phyloP scores from a whole-genome alignment of 2,888 invertebrate species.

The Syrphus vitripennis region DNA sequence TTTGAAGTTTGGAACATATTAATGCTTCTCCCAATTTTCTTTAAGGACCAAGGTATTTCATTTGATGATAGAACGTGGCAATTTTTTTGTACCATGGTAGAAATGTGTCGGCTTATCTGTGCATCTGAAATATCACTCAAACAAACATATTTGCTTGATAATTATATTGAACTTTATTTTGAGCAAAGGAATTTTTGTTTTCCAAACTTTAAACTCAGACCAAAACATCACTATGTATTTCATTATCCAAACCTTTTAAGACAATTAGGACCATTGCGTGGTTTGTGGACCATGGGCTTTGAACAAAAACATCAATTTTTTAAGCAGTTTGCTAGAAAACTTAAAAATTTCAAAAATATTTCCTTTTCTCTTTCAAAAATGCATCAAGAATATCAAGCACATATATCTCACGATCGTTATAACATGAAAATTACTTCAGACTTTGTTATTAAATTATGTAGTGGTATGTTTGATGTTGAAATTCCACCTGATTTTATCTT shows the following conservation, averaged over 20 bases:
- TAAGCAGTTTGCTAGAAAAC: constrained; percentile 35
- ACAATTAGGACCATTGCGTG: constrained; percentile 52
- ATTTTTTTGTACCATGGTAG: constrained; percentile 31
- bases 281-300: constrained; percentile 55
- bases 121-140: constrained; percentile 35
- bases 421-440: constrained; percentile 31
- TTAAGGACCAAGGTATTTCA: constrained; percentile 19
- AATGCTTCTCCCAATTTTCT: constrained; percentile 49
- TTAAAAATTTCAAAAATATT: constrained; percentile 45
- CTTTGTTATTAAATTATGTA: neutral
- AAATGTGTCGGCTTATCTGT: constrained; percentile 60
- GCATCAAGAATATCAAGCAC: constrained; percentile 40
- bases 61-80: constrained; percentile 48
- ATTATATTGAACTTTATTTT: constrained; percentile 54
- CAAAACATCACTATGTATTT: constrained; percentile 59
- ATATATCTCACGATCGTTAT: constrained; percentile 33
- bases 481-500: constrained; percentile 31
- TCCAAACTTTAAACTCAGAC: constrained; percentile 34
- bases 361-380: constrained; percentile 28
- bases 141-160: constrained; percentile 47
- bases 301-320: constrained; percentile 57
- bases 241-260: constrained; percentile 55
- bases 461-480: constrained; percentile 41
- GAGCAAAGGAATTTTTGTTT: constrained; percentile 42
- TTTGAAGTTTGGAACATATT: constrained; percentile 57